Evolutionary conservation across 2,888 invertebrate species (phyloP).

Genomic region (Palloptera scutellata): DNA sequence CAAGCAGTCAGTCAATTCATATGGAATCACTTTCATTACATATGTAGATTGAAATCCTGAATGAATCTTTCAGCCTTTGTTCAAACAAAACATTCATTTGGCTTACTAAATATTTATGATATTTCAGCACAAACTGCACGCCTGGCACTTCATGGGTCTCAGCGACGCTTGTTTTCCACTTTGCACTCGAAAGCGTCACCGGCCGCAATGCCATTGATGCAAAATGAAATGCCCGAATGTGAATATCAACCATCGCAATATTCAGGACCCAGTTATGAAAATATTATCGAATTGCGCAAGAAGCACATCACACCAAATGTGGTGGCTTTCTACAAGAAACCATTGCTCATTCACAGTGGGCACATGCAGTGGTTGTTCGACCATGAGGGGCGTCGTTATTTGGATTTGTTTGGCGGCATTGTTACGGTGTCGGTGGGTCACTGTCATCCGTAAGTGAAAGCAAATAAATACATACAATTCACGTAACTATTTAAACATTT

Average conservation of each 20-base stretch:
- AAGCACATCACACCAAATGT: constrained; percentile 76
- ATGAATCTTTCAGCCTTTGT: too few relatives aligned
- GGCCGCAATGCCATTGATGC: constrained; percentile 42
- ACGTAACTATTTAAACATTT: neutral
- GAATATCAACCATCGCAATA: constrained; percentile 50
- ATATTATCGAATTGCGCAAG: constrained; percentile 69
- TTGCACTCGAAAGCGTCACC: constrained; percentile 49
- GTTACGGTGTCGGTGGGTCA: constrained; percentile 98
- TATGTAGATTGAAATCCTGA: too few relatives aligned
- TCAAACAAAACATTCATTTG: too few relatives aligned
- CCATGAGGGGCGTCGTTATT: constrained; percentile 82
- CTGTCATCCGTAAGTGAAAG: constrained; percentile 90
- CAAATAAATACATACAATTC: neutral
- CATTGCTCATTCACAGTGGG: constrained; percentile 84
- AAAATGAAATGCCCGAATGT: constrained; percentile 56
- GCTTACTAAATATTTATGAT: too few relatives aligned
- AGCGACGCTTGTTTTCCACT: constrained; percentile 40
- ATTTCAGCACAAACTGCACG: constrained; percentile 33
- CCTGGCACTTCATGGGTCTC: constrained; percentile 26
- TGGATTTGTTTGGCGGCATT: constrained; percentile 96
- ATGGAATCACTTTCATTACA: too few relatives aligned
- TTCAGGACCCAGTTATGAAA: constrained; percentile 71
- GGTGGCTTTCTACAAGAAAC: constrained; percentile 79
- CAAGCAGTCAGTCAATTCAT: too few relatives aligned
- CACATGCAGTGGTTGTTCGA: constrained; percentile 94